Evolutionary conservation across 2,113 vertebrate species (phyloP).

Genomic region (Dinomys branickii): DNA sequence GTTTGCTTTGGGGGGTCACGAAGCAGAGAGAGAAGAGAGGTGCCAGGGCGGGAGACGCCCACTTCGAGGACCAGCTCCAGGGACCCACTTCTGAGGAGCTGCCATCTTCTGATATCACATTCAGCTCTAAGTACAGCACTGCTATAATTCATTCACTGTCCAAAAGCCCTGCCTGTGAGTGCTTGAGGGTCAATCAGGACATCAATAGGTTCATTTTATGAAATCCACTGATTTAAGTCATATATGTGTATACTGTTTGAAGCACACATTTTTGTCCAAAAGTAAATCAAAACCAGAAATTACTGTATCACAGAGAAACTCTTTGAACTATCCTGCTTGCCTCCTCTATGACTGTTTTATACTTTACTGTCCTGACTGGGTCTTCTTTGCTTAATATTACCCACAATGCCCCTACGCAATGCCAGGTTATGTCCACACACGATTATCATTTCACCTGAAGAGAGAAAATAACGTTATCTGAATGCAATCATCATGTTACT

Average conservation of each 20-base stretch:
- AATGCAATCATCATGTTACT: background rate
- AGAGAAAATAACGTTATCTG: background rate
- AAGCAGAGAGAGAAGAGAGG: background rate
- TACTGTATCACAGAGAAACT: rapidly evolving
- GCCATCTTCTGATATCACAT: background rate
- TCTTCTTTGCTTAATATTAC: background rate
- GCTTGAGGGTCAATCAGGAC: background rate
- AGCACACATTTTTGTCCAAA: too few species aligned
- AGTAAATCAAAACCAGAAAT: background rate
- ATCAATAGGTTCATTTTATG: background rate
- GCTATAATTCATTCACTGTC: background rate
- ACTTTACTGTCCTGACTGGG: background rate
- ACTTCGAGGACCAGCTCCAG: background rate
- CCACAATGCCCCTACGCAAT: rapidly evolving
- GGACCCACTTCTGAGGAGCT: background rate
- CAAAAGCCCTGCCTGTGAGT: background rate
- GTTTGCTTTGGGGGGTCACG: background rate
- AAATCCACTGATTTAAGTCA: background rate
- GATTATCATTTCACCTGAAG: background rate
- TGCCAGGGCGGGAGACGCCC: background rate
- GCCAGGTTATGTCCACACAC: background rate
- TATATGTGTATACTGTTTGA: background rate
- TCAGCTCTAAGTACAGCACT: background rate
- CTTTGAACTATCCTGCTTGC: background rate
- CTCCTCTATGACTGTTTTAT: background rate